Conservation (phyloP, 2,888 invertebrate genomes). For the Phrixothrix hirtus region DNA sequence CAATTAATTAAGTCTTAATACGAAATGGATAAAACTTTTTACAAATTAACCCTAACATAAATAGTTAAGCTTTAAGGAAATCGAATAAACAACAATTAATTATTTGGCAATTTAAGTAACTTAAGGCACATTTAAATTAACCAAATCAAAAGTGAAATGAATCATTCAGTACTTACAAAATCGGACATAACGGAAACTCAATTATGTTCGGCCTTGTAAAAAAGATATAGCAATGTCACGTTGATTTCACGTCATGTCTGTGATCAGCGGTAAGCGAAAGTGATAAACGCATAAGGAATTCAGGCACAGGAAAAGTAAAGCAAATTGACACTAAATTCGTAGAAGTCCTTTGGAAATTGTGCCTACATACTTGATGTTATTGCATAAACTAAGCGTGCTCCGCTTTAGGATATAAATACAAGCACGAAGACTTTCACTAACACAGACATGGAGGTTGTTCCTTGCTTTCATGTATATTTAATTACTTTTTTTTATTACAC, state of each 20-base stretch:
- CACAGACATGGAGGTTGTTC: constrained; percentile 25
- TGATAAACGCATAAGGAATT: constrained; percentile 29
- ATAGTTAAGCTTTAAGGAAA: constrained; percentile 9
- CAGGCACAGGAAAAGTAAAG: constrained; percentile 31
- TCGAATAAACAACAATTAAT: constrained; percentile 8
- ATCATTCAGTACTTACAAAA: constrained; percentile 17
- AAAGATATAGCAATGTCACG: constrained; percentile 14
- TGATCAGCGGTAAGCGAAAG: constrained; percentile 10
- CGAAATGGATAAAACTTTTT: constrained; percentile 11
- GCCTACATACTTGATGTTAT: constrained; percentile 40
- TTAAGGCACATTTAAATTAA: constrained; percentile 25
- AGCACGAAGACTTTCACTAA: constrained; percentile 43
- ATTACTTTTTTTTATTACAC: background rate
- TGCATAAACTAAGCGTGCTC: constrained; percentile 44
- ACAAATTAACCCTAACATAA: constrained; percentile 15
- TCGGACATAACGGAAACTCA: constrained; percentile 16
- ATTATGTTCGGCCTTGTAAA: constrained; percentile 16
- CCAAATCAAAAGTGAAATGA: constrained; percentile 16
- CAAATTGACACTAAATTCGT: constrained; percentile 29
- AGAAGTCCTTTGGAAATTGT: constrained; percentile 30
- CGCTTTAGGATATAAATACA: constrained; percentile 32
- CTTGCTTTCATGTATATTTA: constrained; percentile 18
- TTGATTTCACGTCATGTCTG: constrained; percentile 16
- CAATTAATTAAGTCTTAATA: constrained; percentile 18
- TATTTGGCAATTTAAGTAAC: constrained; percentile 28